A percentile compares a stretch with the other conserved stretches of the same genome.
Evolutionary conservation across 35 echinoderm and acorn worm genomes (phyloP).

Genomic region (Ptychodera flava): DNA sequence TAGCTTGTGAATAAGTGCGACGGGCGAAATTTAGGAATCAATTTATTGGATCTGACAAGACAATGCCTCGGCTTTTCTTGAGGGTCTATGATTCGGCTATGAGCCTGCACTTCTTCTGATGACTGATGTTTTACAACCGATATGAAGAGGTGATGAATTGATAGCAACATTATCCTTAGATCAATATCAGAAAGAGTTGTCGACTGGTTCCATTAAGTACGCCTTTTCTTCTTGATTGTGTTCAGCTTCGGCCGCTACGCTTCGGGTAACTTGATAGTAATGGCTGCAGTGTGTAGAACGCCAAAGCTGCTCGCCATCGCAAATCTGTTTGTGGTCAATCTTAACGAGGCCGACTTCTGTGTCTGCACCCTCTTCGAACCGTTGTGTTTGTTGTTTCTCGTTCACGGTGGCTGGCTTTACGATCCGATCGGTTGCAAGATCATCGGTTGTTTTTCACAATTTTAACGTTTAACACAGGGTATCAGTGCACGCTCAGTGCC

Average conservation of each 20-base stretch:
- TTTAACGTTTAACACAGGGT: slow-evolving; percentile 42
- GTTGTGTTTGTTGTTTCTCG: slow-evolving; percentile 45
- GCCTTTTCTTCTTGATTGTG: slow-evolving; percentile 41
- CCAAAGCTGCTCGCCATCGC: slow-evolving; percentile 33
- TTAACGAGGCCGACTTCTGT: slow-evolving; percentile 43
- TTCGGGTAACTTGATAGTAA: slow-evolving; percentile 66
- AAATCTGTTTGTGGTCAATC: slow-evolving; percentile 62
- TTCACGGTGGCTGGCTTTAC: slow-evolving; percentile 49
- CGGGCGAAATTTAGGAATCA: too few species aligned
- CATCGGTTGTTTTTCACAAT: slow-evolving; percentile 58
- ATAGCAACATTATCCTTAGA: too few species aligned
- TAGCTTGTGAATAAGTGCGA: too few species aligned
- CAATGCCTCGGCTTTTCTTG: too few species aligned
- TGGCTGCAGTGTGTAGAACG: slow-evolving; percentile 45
- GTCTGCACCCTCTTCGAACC: slow-evolving; percentile 30
- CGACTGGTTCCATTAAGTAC: slow-evolving; percentile 31
- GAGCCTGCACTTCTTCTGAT: too few species aligned
- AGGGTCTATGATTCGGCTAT: too few species aligned
- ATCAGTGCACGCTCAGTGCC: slow-evolving; percentile 50
- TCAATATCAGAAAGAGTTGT: too few species aligned
- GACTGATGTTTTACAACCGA: too few species aligned
- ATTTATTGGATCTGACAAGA: too few species aligned
- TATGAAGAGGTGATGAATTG: too few species aligned
- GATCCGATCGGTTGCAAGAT: slow-evolving; percentile 21
- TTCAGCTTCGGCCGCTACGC: slow-evolving; percentile 46